Conservation (phyloP, 2,888 invertebrate genomes). For the Neria commutata region DNA sequence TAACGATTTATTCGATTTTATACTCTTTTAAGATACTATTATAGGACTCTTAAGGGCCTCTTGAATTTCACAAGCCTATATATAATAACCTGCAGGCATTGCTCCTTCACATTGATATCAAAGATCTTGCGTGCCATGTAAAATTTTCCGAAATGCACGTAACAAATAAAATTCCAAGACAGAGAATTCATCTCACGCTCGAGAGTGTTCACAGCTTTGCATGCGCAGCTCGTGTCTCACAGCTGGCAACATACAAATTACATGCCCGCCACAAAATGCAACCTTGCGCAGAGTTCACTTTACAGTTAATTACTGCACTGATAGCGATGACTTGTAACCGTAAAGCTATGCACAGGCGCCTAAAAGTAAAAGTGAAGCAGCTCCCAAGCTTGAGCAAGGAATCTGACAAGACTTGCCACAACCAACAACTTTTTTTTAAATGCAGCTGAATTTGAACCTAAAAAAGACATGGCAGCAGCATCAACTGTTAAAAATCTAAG, state of each 20-base stretch:
- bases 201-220: not conserved
- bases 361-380: not conserved
- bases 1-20: no score
- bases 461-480: not conserved
- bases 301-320: conserved; percentile 10
- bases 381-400: not conserved
- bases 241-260: not conserved
- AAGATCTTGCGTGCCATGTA: no score
- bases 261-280: not conserved
- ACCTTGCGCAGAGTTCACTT: conserved; percentile 15
- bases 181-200: not conserved
- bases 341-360: not conserved
- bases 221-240: not conserved
- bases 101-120: no score
- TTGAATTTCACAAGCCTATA: no score
- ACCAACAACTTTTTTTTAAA: no score
- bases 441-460: not conserved
- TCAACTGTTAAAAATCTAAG: not conserved
- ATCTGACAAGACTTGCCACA: no score
- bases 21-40: no score
- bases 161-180: not conserved
- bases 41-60: no score
- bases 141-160: not conserved
- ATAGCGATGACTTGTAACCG: not conserved
- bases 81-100: no score